Base-by-base conservation (phyloP, 2,888 invertebrate genomes). In the Pollenia griseotomentosa region DNA sequence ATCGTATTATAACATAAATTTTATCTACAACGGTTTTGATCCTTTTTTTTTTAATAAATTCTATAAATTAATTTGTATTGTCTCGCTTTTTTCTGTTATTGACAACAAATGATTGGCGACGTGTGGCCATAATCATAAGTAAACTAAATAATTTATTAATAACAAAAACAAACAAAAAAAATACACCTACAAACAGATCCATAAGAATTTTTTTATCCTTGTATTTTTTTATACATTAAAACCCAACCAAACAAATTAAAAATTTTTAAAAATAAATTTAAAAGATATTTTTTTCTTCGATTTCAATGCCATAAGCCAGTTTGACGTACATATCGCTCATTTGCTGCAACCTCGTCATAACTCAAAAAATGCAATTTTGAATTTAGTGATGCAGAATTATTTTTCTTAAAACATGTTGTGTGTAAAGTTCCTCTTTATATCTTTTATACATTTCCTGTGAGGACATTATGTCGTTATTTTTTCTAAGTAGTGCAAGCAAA, bases 71-170 rank as follows among this genome's bases (percentile, higher is more conserved):
- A 71, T 63, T 68, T 33, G 48, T 59, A 19, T 68, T 46, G 68
- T 73, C 33, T 48, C 19, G n/a, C 8, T 59, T 19, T 48, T 78
- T 53, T 71, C 16, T 61, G 57, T 66, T 53, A 66, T 85, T 51
- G 79, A 83, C 77, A 80, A 55, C 46, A 77, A 70, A 75, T 86
- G 83, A 86, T 86, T 59, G 86, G 82, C 86, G 85, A 68, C 86
- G 88, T 88, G 84, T 84, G 86, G 82, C 79, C 81, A 75, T 82
- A 88, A 85, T 61, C 79, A 68, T 74, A 63, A 79, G 78, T 48
- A 40, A 74, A 5, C 51, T 70, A 53, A 81, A 65, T 73, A 68
- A 75, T 75, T 75, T 82, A 82, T 65, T 57, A 73, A 65, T 55
- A 73, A 55, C 44, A 53, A 63, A 80, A 44, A 12, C 9, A 61